These are phyloP conservation scores for Typhlichthys eigenmanni DNA, from an alignment of 2,797 vertebrate genomes.

Conservation along the genomic window DNA sequence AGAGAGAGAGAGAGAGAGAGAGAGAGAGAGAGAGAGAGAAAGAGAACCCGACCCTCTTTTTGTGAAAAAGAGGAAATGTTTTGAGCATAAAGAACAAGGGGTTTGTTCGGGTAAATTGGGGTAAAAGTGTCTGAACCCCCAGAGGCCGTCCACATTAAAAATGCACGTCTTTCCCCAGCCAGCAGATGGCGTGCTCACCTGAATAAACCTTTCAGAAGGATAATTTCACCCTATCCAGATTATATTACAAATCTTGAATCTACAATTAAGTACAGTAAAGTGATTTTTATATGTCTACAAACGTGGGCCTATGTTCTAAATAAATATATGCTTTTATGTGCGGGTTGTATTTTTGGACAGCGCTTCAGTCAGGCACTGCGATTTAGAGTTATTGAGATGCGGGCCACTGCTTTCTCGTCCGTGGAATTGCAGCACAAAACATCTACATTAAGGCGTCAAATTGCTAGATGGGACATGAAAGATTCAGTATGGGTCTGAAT, in stretches of 20 bases:
- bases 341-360: conserved; percentile 29
- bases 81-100: conserved; percentile 70
- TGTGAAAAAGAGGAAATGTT: conserved; percentile 76
- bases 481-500: conserved; percentile 59
- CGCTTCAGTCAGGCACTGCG: conserved; percentile 47
- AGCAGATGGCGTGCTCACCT: conserved; percentile 83
- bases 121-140: conserved; percentile 59
- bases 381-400: conserved; percentile 37
- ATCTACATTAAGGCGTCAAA: conserved; percentile 67
- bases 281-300: neutral
- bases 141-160: conserved; percentile 3
- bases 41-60: conserved; percentile 37
- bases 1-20: conserved; percentile 37
- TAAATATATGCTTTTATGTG: too few relatives aligned
- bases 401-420: conserved; percentile 49
- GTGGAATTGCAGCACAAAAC: conserved; percentile 54
- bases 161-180: conserved; percentile 50
- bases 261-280: neutral
- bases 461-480: conserved; percentile 63
- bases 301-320: too few relatives aligned
- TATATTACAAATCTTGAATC: conserved; percentile 1
- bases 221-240: conserved; percentile 17
- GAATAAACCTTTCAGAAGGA: conserved; percentile 37
- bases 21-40: conserved; percentile 19
- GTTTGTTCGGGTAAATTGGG: conserved; percentile 67